A percentile compares a stretch with the other conserved stretches of the same genome.
Evolutionary conservation across 2,113 vertebrate species (phyloP).

Genomic region (Parus major): DNA sequence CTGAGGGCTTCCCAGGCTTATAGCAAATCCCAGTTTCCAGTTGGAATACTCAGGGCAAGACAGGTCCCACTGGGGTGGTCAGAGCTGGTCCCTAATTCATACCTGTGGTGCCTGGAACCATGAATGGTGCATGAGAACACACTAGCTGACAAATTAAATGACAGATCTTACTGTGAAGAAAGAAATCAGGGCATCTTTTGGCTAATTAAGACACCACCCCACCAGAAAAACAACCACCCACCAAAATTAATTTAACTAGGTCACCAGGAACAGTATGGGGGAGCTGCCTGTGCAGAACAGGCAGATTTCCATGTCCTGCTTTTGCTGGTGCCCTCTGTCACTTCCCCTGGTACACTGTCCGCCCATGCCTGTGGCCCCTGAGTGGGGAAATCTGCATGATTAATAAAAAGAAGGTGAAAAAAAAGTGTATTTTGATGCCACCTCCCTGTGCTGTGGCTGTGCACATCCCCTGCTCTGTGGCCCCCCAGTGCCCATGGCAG

Average conservation of each 20-base stretch:
- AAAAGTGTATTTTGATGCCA: not conserved
- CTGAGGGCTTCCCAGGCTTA: not conserved
- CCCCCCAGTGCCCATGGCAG: not conserved
- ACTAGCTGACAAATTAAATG: not conserved
- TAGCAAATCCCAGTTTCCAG: not conserved
- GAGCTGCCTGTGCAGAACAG: not conserved
- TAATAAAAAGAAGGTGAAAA: not conserved
- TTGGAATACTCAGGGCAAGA: not conserved
- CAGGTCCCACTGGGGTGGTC: not conserved
- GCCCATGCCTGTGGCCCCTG: accelerated
- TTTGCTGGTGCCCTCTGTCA: not conserved
- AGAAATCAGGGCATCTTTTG: constrained; percentile 38
- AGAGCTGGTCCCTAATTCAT: accelerated
- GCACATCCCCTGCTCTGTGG: accelerated
- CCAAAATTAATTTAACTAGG: constrained; percentile 28
- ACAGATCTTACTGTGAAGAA: not conserved
- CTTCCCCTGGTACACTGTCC: accelerated
- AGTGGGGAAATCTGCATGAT: not conserved
- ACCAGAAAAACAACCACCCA: not conserved
- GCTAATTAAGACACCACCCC: not conserved
- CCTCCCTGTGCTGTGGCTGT: not conserved
- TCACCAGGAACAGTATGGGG: not conserved
- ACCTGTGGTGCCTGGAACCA: not conserved
- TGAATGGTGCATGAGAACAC: not conserved
- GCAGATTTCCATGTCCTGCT: not conserved